A percentile compares a stretch with the other conserved stretches of the same genome.
Conservation (phyloP, 1,140 invertebrate genomes). For the Bacillus rossius region DNA sequence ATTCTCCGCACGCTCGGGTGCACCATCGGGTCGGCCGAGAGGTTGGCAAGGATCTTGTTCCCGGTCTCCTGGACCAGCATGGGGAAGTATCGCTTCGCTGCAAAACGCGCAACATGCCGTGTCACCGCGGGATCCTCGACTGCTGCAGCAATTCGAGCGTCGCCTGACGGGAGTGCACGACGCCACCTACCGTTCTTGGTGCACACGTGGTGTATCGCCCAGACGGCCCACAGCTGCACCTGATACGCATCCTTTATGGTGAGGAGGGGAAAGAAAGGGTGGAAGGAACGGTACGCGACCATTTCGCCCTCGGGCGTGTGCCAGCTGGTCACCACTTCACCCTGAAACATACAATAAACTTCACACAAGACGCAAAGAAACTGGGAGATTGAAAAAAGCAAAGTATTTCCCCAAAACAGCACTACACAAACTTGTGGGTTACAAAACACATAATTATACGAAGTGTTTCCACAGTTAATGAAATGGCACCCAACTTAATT, state of each 20-base stretch:
- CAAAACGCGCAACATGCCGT: too few relatives aligned
- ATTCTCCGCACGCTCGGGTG: constrained; percentile 34
- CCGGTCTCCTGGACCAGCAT: constrained; percentile 64
- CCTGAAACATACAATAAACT: neutral
- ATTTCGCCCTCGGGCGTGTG: constrained; percentile 69
- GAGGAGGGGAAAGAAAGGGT: constrained; percentile 69
- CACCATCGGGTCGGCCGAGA: constrained; percentile 37
- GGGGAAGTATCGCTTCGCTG: constrained; percentile 65
- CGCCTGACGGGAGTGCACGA: too few relatives aligned
- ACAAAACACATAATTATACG: too few relatives aligned
- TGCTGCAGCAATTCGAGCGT: too few relatives aligned
- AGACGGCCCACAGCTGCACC: constrained; percentile 76
- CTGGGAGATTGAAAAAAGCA: too few relatives aligned
- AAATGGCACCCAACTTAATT: too few relatives aligned
- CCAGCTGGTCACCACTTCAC: constrained; percentile 53
- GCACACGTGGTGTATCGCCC: constrained; percentile 80
- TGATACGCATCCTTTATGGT: constrained; percentile 52
- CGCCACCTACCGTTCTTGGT: constrained; percentile 63
- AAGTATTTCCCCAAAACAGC: too few relatives aligned
- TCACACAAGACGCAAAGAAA: neutral
- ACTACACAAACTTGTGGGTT: too few relatives aligned
- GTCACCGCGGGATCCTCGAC: too few relatives aligned
- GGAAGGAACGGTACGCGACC: constrained; percentile 80
- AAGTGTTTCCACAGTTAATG: too few relatives aligned
- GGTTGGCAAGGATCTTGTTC: constrained; percentile 45